Conservation (phyloP, 2,797 vertebrate genomes). For the Notamacropus eugenii region DNA sequence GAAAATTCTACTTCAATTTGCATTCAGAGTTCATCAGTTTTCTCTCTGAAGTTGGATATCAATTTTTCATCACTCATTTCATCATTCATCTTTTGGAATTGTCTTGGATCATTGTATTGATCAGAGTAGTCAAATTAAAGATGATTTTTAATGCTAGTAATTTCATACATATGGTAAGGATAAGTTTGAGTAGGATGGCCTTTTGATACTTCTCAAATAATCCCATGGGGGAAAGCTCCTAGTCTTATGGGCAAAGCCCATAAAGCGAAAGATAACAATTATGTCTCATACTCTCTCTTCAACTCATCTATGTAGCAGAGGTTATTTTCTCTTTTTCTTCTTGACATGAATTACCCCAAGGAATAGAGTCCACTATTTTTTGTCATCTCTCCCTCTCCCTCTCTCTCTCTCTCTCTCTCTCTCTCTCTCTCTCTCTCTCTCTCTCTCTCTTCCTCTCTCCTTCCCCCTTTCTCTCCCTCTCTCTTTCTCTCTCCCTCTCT, state of each 20-base stretch:
- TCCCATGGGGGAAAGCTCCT: background rate
- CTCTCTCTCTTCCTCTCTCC: no score
- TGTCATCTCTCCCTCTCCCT: background rate
- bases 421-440: background rate
- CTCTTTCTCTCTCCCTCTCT: no score
- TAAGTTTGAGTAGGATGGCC: background rate
- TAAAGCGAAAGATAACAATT: background rate
- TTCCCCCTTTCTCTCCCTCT: no score
- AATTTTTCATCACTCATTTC: background rate
- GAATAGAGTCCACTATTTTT: background rate
- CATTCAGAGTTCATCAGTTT: no score
- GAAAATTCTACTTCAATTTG: no score
- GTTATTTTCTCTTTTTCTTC: background rate
- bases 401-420: no score
- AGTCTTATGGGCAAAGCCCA: background rate
- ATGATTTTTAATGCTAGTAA: background rate
- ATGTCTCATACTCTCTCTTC: background rate
- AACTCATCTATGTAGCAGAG: background rate
- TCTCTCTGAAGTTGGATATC: background rate
- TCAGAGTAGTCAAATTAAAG: background rate
- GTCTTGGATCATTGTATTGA: background rate
- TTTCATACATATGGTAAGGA: background rate
- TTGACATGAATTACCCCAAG: background rate
- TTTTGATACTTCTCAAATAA: background rate
- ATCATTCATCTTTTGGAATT: background rate